These are phyloP conservation scores for Tanytarsus gracilentus DNA, from an alignment of 2,888 invertebrate species.

Conservation along the genomic window DNA sequence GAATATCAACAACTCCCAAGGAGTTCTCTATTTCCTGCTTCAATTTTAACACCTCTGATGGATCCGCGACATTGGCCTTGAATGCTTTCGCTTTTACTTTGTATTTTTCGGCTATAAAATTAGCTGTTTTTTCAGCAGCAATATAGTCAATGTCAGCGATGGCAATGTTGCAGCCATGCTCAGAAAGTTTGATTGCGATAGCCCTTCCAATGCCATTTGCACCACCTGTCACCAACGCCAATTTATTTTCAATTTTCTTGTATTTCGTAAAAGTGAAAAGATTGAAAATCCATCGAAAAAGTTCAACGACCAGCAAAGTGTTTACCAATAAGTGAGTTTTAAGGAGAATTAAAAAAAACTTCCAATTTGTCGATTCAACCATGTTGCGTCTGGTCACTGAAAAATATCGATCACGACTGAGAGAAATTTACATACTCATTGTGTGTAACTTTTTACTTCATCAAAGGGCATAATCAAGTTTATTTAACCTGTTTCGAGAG, in stretches of 20 bases:
- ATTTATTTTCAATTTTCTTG: background rate
- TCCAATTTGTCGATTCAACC: too few relatives aligned
- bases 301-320: background rate
- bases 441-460: too few relatives aligned
- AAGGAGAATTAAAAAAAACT: too few relatives aligned
- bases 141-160: slow-evolving; percentile 41
- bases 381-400: too few relatives aligned
- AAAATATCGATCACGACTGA: too few relatives aligned
- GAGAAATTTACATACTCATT: too few relatives aligned
- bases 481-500: too few relatives aligned
- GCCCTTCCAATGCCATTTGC: slow-evolving; percentile 45
- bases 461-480: too few relatives aligned
- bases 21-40: slow-evolving; percentile 40
- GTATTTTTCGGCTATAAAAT: slow-evolving; percentile 38
- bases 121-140: slow-evolving; percentile 40
- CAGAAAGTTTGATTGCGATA: slow-evolving; percentile 41
- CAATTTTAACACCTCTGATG: slow-evolving; percentile 34
- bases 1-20: slow-evolving; percentile 43
- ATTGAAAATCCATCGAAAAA: background rate
- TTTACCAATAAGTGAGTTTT: too few relatives aligned
- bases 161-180: slow-evolving; percentile 42
- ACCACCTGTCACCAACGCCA: slow-evolving; percentile 42
- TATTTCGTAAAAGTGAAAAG: background rate
- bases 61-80: slow-evolving; percentile 35
- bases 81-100: slow-evolving; percentile 39